Evolutionary conservation across 2,113 vertebrate species (phyloP), one percentile per base, ranked within the genome.

Genomic region (Stigmatopora argus): DNA sequence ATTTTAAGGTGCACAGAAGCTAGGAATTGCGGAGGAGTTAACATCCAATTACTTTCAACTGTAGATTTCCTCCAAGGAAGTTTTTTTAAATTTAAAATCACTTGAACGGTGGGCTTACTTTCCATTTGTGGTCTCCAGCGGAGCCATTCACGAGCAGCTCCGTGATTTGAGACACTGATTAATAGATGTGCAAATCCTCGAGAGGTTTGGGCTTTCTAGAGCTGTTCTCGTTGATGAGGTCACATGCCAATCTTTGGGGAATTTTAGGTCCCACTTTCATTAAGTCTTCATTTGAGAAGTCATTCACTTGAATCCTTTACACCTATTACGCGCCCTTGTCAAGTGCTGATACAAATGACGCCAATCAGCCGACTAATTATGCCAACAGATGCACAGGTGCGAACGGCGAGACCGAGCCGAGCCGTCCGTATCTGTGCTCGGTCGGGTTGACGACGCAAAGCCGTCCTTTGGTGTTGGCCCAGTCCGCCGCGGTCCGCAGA

Each of bases 391-490:
- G 13, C 57, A 52, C 46, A 56, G 64, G 65, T 51, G 34, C 45
- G 45, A 38, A 18, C 47, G 18, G n/a, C 48, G 44, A 64, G 63
- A 74, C 65, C 58, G 49, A 68, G 49, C 57, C 41, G 21, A 48
- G 34, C 3, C 9, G 21, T 65, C 59, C 66, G 9, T 47, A n/a
- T 62, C 26, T 31, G 26, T 31, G 3, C 26, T 31, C 26, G 26
- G 26, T 61, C 3, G 1, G 55, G 49, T 53, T 58, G 34, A 66
- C 11, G 11, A 18, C 15, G 53, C 46, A 62, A 68, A 23, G 69
- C 26, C 62, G 85, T 85, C 85, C 78, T 67, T 86, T 82, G 56
- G 82, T 80, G 85, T 80, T 82, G 79, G 86, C 84, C 80, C 79
- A 76, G 78, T 79, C 78, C 80, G 75, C 62, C 49, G 67, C 52